phyloP scores from a whole-genome alignment of 1,140 invertebrate genomes.

The Plutomurus gul region DNA sequence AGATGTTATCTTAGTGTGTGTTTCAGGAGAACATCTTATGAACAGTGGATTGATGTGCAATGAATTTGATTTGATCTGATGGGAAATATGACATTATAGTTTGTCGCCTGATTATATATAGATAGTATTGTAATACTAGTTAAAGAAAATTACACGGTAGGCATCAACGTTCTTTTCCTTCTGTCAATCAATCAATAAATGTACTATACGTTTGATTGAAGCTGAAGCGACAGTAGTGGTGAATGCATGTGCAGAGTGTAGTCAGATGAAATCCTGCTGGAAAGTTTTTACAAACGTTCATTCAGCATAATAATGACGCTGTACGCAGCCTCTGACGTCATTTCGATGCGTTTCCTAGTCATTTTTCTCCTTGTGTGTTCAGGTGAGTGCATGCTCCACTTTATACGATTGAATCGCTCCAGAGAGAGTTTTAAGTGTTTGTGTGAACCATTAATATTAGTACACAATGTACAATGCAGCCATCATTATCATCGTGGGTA shows the following conservation, averaged over 20 bases:
- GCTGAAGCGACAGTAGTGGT: too few relatives aligned
- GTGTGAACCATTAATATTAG: background rate
- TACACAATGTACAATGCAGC: background rate
- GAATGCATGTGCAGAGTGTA: too few relatives aligned
- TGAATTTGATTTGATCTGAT: too few relatives aligned
- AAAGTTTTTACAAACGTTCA: background rate
- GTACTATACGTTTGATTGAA: too few relatives aligned
- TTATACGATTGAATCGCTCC: background rate
- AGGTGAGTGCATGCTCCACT: constrained; percentile 36
- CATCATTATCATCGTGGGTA: too few relatives aligned
- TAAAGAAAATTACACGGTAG: background rate
- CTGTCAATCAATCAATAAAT: too few relatives aligned
- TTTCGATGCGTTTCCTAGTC: constrained; percentile 39
- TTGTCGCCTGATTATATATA: background rate
- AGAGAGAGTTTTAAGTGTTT: background rate
- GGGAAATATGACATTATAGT: background rate
- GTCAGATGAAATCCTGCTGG: too few relatives aligned
- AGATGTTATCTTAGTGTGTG: background rate
- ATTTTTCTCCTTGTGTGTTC: constrained; percentile 47
- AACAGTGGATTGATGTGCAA: background rate
- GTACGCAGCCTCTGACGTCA: background rate
- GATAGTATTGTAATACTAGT: too few relatives aligned
- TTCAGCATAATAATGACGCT: background rate
- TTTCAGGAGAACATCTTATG: background rate
- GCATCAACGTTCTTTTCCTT: too few relatives aligned